Conservation (phyloP, 2,797 vertebrate genomes). For the Leuciscus waleckii region DNA sequence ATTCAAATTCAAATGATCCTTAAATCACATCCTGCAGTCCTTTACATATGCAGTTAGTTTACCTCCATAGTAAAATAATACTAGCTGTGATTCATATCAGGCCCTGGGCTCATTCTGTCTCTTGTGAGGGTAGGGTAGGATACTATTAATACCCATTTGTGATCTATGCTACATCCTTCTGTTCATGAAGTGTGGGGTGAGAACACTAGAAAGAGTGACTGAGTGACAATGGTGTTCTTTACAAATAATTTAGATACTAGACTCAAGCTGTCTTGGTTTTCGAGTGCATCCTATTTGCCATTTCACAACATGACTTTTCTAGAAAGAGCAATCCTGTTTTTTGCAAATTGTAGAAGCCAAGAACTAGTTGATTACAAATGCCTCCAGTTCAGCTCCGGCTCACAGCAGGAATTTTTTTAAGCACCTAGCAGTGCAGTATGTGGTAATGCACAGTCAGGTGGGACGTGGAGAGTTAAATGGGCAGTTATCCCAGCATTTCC, state of each 20-base stretch:
- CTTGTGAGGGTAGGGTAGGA: neutral
- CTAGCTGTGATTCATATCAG: neutral
- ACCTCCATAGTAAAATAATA: neutral
- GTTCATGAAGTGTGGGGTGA: constrained; percentile 19
- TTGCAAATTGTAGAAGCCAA: neutral
- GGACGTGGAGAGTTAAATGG: neutral
- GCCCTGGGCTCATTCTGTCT: neutral
- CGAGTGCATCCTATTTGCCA: neutral
- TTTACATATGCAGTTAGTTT: neutral
- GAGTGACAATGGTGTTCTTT: neutral
- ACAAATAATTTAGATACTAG: neutral
- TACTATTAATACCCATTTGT: constrained; percentile 45
- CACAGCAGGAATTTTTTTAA: neutral
- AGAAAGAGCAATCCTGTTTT: neutral
- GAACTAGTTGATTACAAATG: neutral
- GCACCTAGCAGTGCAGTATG: neutral
- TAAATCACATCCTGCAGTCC: neutral
- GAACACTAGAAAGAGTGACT: neutral
- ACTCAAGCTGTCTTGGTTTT: neutral
- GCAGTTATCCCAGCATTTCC: constrained; percentile 5
- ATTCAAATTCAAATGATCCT: neutral
- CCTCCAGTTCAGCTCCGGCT: neutral
- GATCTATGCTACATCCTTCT: constrained; percentile 27
- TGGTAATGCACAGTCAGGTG: neutral
- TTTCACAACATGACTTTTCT: neutral